Evolutionary conservation across 1,140 invertebrate species (phyloP).

Genomic region (Acromyrmex charruanus): DNA sequence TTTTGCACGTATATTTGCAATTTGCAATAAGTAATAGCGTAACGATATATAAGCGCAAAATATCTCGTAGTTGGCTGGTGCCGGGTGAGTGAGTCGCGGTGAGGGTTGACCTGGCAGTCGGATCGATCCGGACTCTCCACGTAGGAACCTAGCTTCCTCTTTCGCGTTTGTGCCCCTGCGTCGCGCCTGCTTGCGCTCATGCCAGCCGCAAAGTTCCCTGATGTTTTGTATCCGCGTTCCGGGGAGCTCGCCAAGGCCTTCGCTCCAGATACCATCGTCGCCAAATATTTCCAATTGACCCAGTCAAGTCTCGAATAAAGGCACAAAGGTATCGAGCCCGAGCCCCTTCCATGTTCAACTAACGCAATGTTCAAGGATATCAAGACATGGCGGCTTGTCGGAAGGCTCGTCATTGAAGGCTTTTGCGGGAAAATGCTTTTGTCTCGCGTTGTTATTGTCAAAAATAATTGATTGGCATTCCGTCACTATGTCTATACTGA

Average conservation of each 20-base stretch:
- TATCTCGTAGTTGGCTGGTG: constrained; percentile 65
- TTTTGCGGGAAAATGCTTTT: not conserved
- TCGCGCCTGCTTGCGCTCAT: constrained; percentile 76
- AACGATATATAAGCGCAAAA: constrained; percentile 73
- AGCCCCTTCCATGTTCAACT: too few species aligned
- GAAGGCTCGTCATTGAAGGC: not conserved
- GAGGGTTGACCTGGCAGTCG: constrained; percentile 79
- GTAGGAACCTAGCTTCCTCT: constrained; percentile 76
- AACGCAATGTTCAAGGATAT: not conserved
- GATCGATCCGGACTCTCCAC: constrained; percentile 75
- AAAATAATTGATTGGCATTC: constrained; percentile 12
- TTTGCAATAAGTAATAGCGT: constrained; percentile 73
- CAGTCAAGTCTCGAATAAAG: constrained; percentile 28
- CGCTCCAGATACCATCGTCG: constrained; percentile 65
- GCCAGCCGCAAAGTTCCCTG: constrained; percentile 72
- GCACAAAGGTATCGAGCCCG: constrained; percentile 27
- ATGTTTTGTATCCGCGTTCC: constrained; percentile 69
- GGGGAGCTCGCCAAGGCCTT: constrained; percentile 40
- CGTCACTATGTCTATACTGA: not conserved
- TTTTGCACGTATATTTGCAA: not conserved
- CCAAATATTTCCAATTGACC: constrained; percentile 69
- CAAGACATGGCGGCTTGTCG: not conserved
- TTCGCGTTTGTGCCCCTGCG: constrained; percentile 73
- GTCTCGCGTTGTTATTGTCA: not conserved
- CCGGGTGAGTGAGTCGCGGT: constrained; percentile 71